Evolutionary conservation across 2,888 invertebrate species (phyloP), one percentile per base, ranked within the genome.

Genomic region (Labia minor): DNA sequence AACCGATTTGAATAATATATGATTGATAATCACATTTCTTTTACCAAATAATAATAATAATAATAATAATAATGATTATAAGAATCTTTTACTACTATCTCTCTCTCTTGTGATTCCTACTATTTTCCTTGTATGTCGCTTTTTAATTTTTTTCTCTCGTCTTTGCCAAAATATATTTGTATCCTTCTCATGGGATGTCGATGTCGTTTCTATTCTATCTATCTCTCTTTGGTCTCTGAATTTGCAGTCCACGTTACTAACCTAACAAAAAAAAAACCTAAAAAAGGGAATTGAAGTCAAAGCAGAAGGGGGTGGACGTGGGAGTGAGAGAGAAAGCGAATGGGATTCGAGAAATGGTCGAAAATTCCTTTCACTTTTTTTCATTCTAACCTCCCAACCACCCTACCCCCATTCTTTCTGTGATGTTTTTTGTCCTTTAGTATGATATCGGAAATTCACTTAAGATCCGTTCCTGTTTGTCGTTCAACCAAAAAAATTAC

Each of bases 141-240:
- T 8, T 8, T 26, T 26, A 26, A 26, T 26, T 26, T 26, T 26
- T 26, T 49, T 49, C 4, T 49, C n/a, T 49, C 16, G 3, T 49
- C 16, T 14, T 14, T 49, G 3, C 16, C n/a, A 49, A n/a, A 49
- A 49, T 49, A 49, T 49, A 49, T 49, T 49, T 49, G 49, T 49
- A 49, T 49, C 49, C 49, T 49, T 49, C 49, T 49, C 49, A 49
- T 49, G 49, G 49, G 49, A 49, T 49, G 49, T 49, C 49, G 49
- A 49, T 49, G 49, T 49, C 49, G 49, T 49, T 49, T 49, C 49
- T 49, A 49, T 49, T 49, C 49, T 49, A 49, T 49, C 49, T 49
- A 11, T 49, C 16, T 49, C 49, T 49, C 49, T 49, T 49, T 49
- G 49, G 49, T 14, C 49, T 49, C 14, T 49, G 49, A 49, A 49